Evolutionary conservation across 2,888 invertebrate species (phyloP), one percentile per base, ranked within the genome.

Genomic region (Rosalia funebris): DNA sequence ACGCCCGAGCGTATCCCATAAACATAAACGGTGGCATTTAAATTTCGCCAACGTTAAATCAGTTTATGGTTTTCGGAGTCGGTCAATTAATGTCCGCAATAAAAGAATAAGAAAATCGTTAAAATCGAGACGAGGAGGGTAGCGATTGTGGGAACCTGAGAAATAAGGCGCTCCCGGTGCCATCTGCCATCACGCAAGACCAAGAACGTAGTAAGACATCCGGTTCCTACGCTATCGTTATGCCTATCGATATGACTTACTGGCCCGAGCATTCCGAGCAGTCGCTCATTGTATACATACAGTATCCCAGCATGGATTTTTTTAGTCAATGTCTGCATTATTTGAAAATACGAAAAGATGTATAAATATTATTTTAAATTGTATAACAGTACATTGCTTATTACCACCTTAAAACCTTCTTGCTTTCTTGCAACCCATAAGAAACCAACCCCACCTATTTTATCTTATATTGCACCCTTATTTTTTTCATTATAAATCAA

Each of bases 151-250:
- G 67, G 67, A 67, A 67, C 62, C 34, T 55, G 31, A 52, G 41
- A 47, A 37, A 54, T 50, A 44, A 34, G 52, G 54, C 57, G 65
- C 63, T 65, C 61, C 65, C 65, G 59, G 57, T 63, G 58, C 63
- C 66, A 67, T 64, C 60, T 67, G 66, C 55, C 34, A 34, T 37
- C 67, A 65, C 62, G 67, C 65, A 63, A 67, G 63, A 65, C 54
- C 50, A 60, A 54, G 63, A 63, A 67, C 65, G 53, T 63, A 60
- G 60, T 63, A 72, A 73, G 71, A 74, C 74, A 71, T 74, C 75
- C 75, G 75, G 75, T 75, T 68, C 68, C 68, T 69, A 39, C 36
- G 45, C 45, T 70, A 66, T 66, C 66, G 60, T 34, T 57, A 20
- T 32, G 50, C 55, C 44, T 17, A 63, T 63, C 60, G 53, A 54